These are phyloP conservation scores for Diarsia mendica DNA, from an alignment of 2,888 invertebrate genomes.

Conservation along the genomic window DNA sequence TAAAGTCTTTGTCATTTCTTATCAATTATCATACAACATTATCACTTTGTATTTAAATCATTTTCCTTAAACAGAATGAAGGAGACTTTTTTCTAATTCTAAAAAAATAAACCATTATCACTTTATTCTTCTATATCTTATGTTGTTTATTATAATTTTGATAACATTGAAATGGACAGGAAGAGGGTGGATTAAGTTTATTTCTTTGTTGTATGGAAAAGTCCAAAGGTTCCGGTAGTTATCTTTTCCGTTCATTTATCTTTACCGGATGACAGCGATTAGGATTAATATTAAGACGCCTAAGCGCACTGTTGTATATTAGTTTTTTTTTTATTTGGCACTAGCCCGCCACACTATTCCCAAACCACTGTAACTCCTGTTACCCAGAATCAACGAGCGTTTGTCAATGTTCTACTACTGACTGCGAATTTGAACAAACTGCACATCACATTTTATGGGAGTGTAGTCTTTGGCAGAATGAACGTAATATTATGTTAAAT, in stretches of 20 bases:
- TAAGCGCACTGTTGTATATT: no score
- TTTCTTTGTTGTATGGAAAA: neutral
- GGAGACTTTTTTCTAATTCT: neutral
- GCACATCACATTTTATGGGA: no score
- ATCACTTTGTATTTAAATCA: neutral
- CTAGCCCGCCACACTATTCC: no score
- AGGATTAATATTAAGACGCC: no score
- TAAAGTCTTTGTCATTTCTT: neutral
- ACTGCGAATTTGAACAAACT: no score
- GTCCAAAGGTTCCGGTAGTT: neutral
- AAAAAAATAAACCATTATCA: neutral
- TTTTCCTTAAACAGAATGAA: slow-evolving; percentile 11
- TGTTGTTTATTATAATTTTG: neutral
- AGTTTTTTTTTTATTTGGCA: no score
- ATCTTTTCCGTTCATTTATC: neutral
- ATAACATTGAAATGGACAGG: neutral
- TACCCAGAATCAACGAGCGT: no score
- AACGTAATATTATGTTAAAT: no score
- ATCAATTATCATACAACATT: neutral
- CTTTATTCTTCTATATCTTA: neutral
- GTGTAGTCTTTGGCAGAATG: no score
- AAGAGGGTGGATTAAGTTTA: neutral
- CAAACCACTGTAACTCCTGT: no score
- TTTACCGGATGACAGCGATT: no score
- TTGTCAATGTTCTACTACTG: no score